These are phyloP conservation scores for Pangasius larnaudii DNA, from an alignment of 2,797 vertebrate species.

Conservation along the genomic window DNA sequence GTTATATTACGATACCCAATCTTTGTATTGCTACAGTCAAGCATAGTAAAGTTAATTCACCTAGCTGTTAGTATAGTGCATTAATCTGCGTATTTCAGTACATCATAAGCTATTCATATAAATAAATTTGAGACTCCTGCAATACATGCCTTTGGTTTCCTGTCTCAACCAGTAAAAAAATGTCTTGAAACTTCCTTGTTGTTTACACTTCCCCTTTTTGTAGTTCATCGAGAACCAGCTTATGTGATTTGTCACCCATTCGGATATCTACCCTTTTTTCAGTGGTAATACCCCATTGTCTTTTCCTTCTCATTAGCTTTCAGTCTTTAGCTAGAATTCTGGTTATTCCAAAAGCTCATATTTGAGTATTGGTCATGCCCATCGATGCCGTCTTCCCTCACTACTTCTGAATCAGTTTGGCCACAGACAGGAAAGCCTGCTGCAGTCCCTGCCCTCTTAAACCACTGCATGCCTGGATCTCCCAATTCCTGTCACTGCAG, in stretches of 20 bases:
- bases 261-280: background rate
- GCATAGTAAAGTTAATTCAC: background rate
- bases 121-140: background rate
- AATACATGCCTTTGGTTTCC: background rate
- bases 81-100: background rate
- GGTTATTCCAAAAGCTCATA: background rate
- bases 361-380: background rate
- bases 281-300: background rate
- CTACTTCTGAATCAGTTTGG: conserved; percentile 73
- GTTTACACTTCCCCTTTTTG: background rate
- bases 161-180: background rate
- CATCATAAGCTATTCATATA: background rate
- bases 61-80: background rate
- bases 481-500: conserved; percentile 70
- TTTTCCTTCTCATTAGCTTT: background rate
- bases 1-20: background rate
- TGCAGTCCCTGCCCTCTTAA: conserved; percentile 76
- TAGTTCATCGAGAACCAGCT: background rate
- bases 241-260: background rate
- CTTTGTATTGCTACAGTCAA: background rate
- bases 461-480: conserved; percentile 84
- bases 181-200: background rate
- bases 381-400: conserved; percentile 46
- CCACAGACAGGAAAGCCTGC: conserved; percentile 78
- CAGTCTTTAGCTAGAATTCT: background rate